Evolutionary conservation across 2,113 vertebrate genomes (phyloP).

Genomic region (cattle (Bos taurus)): ARS-UCD2.0 NC_037346.1:47053001-47053500

Average conservation of each 20-base stretch:
- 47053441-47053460: neutral
- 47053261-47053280: neutral
- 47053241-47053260: too few relatives aligned
- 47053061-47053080: neutral
- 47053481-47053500: neutral
- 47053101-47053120: neutral
- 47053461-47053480: neutral
- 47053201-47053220: neutral
- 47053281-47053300: neutral
- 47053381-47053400: neutral
- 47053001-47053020: neutral
- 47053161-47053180: neutral
- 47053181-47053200: neutral
- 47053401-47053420: neutral
- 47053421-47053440: neutral
- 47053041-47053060: neutral
- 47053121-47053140: neutral
- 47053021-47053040: neutral
- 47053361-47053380: neutral
- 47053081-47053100: neutral
- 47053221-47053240: neutral
- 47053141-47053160: neutral
- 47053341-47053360: neutral
- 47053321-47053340: neutral
- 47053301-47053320: too few relatives aligned